Evolutionary conservation across 2,888 invertebrate species (phyloP), one percentile per base, ranked within the genome.

Genomic region (Melinaea menophilus): DNA sequence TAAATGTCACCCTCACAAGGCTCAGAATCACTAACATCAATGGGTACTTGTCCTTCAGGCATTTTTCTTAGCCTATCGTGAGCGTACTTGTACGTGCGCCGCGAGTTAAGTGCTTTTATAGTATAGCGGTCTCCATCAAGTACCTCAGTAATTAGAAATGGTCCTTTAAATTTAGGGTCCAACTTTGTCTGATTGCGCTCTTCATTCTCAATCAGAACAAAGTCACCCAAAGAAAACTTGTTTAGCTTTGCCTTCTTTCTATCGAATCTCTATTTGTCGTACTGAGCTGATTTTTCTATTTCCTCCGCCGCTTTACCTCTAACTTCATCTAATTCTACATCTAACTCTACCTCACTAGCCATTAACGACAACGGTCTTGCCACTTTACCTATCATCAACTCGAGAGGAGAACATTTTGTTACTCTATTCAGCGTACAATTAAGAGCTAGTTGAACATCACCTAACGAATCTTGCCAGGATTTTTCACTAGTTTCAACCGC

Each of bases 401-500:
- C 22, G 22, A 22, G 22, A 22, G 22, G 22, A 22, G 22, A 22
- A 22, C 22, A 22, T 22, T 22, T 22, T 22, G 22, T 22, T 22
- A 22, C 22, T 22, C 22, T 22, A 22, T 22, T 22, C 22, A 22
- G 22, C 22, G 22, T 22, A 22, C 22, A 22, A 22, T 22, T 22
- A 22, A 22, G 22, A 22, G 22, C 22, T 22, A 34, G 4, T 22
- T 22, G 22, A 22, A 22, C 22, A 22, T 22, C 22, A 22, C 22
- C 22, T 22, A 22, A 22, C 22, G 67, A 64, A n/a, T 71, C 70
- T 45, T 71, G 71, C 74, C 74, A 73, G 4, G 71, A 69, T 22
- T 41, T 62, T 55, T 69, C 33, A 34, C 31, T 41, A 7, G 61
- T 62, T 54, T 72, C 71, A 35, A 70, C 62, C 0, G 65, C 65